These are phyloP conservation scores for Mesaphorura yosii DNA, from an alignment of 1,140 invertebrate species.

Conservation along the genomic window DNA sequence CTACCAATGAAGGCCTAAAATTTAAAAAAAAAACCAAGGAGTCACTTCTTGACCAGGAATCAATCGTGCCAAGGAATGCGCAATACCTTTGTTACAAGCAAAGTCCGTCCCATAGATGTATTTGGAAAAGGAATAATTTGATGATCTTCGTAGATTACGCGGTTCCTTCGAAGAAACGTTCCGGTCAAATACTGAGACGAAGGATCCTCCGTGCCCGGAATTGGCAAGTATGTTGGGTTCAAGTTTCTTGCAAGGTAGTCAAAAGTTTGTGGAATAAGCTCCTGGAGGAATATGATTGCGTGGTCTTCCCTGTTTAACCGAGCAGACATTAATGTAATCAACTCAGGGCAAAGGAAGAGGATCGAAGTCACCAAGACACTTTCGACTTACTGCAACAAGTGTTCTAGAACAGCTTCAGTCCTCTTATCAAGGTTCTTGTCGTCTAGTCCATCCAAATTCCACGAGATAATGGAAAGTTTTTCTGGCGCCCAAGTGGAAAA, in stretches of 20 bases:
- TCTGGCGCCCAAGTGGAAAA: constrained; percentile 33
- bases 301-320: constrained; percentile 48
- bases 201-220: constrained; percentile 33
- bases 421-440: constrained; percentile 41
- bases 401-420: constrained; percentile 42
- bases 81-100: constrained; percentile 34
- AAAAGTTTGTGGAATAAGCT: constrained; percentile 43
- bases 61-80: not conserved
- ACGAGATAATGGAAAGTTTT: constrained; percentile 41
- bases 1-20: constrained; percentile 41
- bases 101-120: constrained; percentile 42
- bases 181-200: constrained; percentile 41
- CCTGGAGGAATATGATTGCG: constrained; percentile 52
- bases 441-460: constrained; percentile 55
- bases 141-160: constrained; percentile 37
- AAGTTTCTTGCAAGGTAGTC: constrained; percentile 36
- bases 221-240: constrained; percentile 36
- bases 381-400: constrained; percentile 40
- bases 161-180: constrained; percentile 40
- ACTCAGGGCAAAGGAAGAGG: not conserved
- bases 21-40: not conserved
- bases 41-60: not conserved
- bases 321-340: constrained; percentile 29
- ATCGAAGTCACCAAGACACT: not conserved
- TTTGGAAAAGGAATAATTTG: constrained; percentile 39